Evolutionary conservation across 2,113 vertebrate species (phyloP).

Genomic region (Pluvialis apricaria): DNA sequence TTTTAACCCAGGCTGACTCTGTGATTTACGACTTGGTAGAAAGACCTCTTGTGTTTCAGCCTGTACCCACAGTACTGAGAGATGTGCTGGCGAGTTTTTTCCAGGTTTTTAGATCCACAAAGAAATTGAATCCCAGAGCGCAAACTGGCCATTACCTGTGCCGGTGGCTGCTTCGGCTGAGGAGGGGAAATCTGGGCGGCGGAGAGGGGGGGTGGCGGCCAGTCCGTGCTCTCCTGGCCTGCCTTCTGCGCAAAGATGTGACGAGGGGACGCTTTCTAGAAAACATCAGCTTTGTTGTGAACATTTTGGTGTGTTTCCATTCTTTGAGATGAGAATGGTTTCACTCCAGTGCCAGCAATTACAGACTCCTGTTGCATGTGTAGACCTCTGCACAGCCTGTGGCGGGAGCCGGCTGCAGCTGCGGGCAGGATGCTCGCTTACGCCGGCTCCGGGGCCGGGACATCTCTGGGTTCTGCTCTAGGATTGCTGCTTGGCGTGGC

Average conservation of each 20-base stretch:
- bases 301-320: not conserved
- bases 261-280: not conserved
- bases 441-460: not conserved
- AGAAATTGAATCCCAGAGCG: not conserved
- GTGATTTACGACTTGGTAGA: not conserved
- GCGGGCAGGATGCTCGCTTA: not conserved
- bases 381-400: accelerated
- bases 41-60: not conserved
- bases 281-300: not conserved
- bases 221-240: accelerated
- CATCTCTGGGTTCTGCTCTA: not conserved
- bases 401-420: not conserved
- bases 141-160: not conserved
- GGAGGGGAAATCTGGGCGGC: not conserved
- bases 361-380: not conserved
- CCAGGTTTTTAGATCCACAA: not conserved
- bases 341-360: not conserved
- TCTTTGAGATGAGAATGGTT: not conserved
- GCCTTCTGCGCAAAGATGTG: not conserved
- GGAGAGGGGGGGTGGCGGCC: not conserved
- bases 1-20: not conserved
- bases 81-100: not conserved
- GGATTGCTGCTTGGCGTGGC: accelerated
- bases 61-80: not conserved
- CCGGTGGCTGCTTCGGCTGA: not conserved